Evolutionary conservation across 2,888 invertebrate species (phyloP).

Genomic region (Drosophila infuscata): DNA sequence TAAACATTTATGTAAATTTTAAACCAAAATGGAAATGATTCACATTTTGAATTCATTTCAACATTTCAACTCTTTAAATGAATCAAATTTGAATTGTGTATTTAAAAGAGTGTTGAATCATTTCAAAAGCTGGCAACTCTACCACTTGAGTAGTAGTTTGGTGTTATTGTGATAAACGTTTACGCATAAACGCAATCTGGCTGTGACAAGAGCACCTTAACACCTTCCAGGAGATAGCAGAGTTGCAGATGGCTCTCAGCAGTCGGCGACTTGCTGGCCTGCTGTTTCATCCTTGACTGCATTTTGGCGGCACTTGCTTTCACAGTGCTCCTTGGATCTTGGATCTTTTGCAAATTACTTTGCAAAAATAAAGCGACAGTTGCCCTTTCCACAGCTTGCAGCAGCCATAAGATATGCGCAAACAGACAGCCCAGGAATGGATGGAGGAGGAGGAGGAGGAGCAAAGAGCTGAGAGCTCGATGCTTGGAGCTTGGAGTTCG

Average conservation of each 20-base stretch:
- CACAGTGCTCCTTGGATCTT: conserved; percentile 44
- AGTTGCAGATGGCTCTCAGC: neutral
- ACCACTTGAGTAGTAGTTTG: neutral
- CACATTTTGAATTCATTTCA: neutral
- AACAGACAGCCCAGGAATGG: conserved; percentile 34
- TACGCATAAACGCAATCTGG: conserved; percentile 56
- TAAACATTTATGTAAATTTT: neutral
- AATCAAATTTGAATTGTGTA: neutral
- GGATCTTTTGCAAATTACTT: conserved; percentile 80
- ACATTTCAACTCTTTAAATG: neutral
- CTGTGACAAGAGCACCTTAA: conserved; percentile 67
- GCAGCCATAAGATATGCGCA: conserved; percentile 57
- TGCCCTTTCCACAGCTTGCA: conserved; percentile 23
- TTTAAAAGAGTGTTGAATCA: neutral
- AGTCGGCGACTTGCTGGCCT: conserved; percentile 33
- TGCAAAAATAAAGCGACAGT: conserved; percentile 78
- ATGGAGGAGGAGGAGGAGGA: no score
- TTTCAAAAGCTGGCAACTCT: neutral
- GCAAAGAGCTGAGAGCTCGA: neutral
- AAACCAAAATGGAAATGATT: neutral
- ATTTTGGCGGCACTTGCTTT: conserved; percentile 78
- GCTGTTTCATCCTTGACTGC: conserved; percentile 76
- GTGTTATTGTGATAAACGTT: conserved; percentile 26
- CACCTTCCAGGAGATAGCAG: conserved; percentile 56
- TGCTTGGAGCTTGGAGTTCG: conserved; percentile 2